Evolutionary conservation across 2,797 vertebrate genomes (phyloP).

Genomic region (Spatula versicolor): DNA sequence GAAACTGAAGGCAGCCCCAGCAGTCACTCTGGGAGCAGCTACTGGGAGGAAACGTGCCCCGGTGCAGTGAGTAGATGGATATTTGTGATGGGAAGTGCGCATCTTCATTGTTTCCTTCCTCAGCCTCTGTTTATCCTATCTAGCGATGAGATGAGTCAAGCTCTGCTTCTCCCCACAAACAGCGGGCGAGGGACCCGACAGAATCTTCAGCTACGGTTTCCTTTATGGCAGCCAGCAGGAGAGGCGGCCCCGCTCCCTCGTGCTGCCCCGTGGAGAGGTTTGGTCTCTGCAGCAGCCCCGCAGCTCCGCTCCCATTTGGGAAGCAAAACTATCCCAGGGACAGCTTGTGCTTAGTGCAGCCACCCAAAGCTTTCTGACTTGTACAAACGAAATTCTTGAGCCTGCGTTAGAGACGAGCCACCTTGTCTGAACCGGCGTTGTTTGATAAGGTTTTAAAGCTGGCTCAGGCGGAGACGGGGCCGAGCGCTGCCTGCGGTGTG

Average conservation of each 20-base stretch:
- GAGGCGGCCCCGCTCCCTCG: not conserved
- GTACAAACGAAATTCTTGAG: not conserved
- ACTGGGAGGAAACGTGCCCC: not conserved
- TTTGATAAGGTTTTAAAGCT: not conserved
- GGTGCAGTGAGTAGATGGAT: not conserved
- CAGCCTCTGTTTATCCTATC: not conserved
- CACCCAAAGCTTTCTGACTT: not conserved
- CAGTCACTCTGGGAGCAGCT: not conserved
- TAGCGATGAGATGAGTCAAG: not conserved
- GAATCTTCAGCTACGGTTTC: not conserved
- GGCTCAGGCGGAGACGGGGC: not conserved
- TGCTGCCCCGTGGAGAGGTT: not conserved
- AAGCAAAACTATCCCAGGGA: not conserved
- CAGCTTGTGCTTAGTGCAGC: not conserved
- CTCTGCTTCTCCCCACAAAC: not conserved
- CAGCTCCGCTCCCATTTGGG: not conserved
- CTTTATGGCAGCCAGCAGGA: not conserved
- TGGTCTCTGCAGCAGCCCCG: not conserved
- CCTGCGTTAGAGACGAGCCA: not conserved
- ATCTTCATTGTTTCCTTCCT: constrained; percentile 44
- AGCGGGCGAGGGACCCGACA: not conserved
- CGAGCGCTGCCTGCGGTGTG: not conserved
- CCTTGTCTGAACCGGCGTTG: not conserved
- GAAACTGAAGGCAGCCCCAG: not conserved
- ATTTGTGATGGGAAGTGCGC: not conserved